Percentiles rank a stretch among this genome's conserved stretches.
Conservation (phyloP, 2,888 invertebrate species). For the Drosophila cognata region DNA sequence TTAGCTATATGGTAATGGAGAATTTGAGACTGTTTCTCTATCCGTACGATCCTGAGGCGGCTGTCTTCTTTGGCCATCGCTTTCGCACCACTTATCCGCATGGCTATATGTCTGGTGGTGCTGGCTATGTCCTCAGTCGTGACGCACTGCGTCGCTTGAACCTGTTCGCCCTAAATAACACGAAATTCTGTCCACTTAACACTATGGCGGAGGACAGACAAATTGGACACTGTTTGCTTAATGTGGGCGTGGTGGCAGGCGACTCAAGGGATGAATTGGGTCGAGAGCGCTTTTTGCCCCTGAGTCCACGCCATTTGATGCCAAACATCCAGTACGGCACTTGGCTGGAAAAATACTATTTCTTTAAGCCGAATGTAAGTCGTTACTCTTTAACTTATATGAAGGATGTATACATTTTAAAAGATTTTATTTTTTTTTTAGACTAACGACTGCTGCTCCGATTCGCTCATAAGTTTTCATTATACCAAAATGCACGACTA, state of each 20-base stretch:
- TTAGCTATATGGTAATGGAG: constrained; percentile 96
- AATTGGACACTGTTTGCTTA: constrained; percentile 91
- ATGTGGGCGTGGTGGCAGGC: constrained; percentile 93
- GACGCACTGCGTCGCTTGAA: constrained; percentile 92
- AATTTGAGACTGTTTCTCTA: constrained; percentile 95
- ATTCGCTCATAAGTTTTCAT: constrained; percentile 97
- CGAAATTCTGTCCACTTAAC: constrained; percentile 85
- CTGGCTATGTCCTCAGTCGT: constrained; percentile 96
- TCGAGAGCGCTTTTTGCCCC: constrained; percentile 97
- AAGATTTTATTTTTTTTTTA: constrained; percentile 20
- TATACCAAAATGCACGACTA: constrained; percentile 96
- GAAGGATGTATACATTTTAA: background rate
- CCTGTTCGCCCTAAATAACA: constrained; percentile 89
- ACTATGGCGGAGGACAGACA: constrained; percentile 79
- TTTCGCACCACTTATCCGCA: constrained; percentile 89
- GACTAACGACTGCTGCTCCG: constrained; percentile 92
- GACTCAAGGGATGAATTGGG: constrained; percentile 94
- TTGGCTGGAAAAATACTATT: constrained; percentile 98
- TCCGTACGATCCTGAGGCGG: constrained; percentile 89
- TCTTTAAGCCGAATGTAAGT: constrained; percentile 90
- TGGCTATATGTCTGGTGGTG: constrained; percentile 97
- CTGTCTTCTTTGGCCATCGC: constrained; percentile 95
- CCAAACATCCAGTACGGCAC: constrained; percentile 89
- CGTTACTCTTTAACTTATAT: background rate
- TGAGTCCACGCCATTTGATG: constrained; percentile 90